A percentile compares a stretch with the other conserved stretches of the same genome.
phyloP scores from a whole-genome alignment of 2,888 invertebrate species.

The Seira sanloemensis region DNA sequence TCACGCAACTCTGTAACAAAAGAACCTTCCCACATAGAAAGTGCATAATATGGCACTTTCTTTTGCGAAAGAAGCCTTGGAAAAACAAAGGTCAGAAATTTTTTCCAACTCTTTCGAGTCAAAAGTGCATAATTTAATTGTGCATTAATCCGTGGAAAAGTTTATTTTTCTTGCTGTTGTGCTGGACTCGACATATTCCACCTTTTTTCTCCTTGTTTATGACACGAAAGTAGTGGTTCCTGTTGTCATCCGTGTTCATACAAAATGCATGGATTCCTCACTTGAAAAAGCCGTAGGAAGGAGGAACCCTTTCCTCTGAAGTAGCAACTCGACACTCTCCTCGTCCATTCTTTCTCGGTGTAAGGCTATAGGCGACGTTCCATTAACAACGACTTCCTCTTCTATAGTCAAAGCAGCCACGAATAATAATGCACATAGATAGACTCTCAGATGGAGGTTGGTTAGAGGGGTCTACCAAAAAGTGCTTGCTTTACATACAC shows the following conservation, averaged over 20 bases:
- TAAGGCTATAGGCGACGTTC: too few species aligned
- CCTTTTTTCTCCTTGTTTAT: not conserved
- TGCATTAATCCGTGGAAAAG: not conserved
- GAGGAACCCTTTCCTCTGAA: not conserved
- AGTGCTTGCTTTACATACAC: not conserved
- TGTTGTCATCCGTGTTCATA: not conserved
- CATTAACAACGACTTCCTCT: too few species aligned
- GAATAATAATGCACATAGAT: too few species aligned
- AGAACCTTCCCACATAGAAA: too few species aligned
- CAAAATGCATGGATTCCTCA: not conserved
- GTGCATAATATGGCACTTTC: too few species aligned
- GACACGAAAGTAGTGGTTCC: not conserved
- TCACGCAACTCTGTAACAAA: too few species aligned
- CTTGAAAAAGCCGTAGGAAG: too few species aligned
- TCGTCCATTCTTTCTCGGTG: not conserved
- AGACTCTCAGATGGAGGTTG: too few species aligned
- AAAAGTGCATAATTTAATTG: not conserved
- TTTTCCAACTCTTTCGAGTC: too few species aligned
- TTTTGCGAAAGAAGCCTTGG: conserved; percentile 14
- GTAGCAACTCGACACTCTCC: not conserved
- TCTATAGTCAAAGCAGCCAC: too few species aligned
- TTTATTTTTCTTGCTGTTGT: not conserved
- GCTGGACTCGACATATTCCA: not conserved
- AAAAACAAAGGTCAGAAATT: too few species aligned
- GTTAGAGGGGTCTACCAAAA: too few species aligned